Percentiles rank a stretch among this genome's conserved stretches.
Conservation (phyloP, 2,113 vertebrate genomes). For the Apodemus speciosus region DNA sequence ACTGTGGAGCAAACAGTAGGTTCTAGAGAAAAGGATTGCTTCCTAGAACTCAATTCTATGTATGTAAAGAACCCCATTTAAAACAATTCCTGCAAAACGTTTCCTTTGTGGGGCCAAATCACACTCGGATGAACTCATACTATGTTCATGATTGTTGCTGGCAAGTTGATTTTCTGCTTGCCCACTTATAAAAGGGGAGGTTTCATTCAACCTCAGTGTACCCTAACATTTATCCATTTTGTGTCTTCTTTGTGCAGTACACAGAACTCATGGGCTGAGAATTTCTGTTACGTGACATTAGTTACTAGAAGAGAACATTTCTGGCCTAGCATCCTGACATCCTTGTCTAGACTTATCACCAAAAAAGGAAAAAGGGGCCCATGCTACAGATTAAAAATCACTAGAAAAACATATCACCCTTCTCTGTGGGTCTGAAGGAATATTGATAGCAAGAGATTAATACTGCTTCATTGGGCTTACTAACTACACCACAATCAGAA, state of each 20-base stretch:
- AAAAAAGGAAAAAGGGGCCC: neutral
- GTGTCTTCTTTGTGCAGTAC: neutral
- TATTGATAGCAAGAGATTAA: neutral
- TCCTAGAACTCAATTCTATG: neutral
- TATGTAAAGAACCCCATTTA: neutral
- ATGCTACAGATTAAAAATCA: neutral
- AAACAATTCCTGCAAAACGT: neutral
- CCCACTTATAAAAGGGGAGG: neutral
- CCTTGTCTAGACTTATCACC: neutral
- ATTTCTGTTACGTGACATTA: neutral
- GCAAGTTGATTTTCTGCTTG: neutral
- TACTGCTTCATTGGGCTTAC: neutral
- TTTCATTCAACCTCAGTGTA: neutral
- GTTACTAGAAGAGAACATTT: constrained; percentile 2
- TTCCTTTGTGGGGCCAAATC: neutral
- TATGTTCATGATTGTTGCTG: neutral
- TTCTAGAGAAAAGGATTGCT: neutral
- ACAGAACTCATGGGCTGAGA: neutral
- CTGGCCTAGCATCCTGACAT: neutral
- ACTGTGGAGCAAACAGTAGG: neutral
- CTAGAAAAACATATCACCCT: neutral
- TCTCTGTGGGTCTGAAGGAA: neutral
- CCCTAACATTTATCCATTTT: neutral
- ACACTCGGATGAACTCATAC: neutral
- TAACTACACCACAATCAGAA: constrained; percentile 23